Evolutionary conservation across 2,797 vertebrate genomes (phyloP).

Genomic region (Bradypus variegatus): DNA sequence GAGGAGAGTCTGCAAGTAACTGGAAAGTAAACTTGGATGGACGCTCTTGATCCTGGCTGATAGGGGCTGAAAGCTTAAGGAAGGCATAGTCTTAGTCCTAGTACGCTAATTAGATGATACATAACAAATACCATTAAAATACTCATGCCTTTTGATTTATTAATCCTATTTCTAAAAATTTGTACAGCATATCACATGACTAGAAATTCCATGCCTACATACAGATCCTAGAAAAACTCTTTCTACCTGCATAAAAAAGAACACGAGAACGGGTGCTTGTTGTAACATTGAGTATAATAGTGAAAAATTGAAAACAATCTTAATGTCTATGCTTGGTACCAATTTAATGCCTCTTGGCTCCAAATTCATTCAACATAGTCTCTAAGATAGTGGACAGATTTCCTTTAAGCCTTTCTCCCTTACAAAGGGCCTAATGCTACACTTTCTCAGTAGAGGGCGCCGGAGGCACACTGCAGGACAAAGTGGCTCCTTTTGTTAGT

Average conservation of each 20-base stretch:
- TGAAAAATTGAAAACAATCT: not conserved
- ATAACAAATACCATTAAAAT: constrained; percentile 14
- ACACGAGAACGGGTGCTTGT: not conserved
- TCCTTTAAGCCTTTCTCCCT: not conserved
- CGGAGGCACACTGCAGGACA: not conserved
- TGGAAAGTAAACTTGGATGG: not conserved
- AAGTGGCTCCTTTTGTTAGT: not conserved
- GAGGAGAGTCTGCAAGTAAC: not conserved
- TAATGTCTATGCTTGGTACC: not conserved
- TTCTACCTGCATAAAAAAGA: not conserved
- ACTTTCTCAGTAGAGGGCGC: not conserved
- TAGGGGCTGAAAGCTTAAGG: not conserved
- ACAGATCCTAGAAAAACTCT: not conserved
- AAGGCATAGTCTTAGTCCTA: not conserved
- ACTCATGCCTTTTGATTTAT: not conserved
- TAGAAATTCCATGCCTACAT: not conserved
- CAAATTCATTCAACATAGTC: constrained; percentile 10
- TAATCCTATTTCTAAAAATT: constrained; percentile 2
- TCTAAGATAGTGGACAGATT: not conserved
- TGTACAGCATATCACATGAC: not conserved
- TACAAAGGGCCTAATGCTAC: not conserved
- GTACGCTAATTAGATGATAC: not conserved
- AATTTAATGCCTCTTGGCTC: not conserved
- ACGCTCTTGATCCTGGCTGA: not conserved
- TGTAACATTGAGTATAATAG: not conserved